Conservation (phyloP, 30 jellyfish, hydroid and myxozoan species). For the Euphysa ruthae region DNA sequence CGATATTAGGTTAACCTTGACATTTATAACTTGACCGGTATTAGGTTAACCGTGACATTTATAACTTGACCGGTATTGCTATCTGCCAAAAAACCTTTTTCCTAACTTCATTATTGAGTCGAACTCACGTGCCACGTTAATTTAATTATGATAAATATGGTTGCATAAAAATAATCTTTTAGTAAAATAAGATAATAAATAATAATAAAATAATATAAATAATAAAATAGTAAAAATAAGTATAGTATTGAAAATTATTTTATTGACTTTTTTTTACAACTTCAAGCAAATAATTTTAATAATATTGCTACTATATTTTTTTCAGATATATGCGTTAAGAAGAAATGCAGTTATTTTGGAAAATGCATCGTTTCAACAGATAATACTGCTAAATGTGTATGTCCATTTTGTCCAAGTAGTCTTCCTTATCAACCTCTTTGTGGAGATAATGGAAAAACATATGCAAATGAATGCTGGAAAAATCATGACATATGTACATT, state of each 20-base stretch:
- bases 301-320: conserved; percentile 39
- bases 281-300: conserved; percentile 28
- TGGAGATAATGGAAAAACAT: conserved; percentile 74
- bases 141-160: too few species aligned
- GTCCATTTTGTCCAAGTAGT: conserved; percentile 59
- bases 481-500: conserved; percentile 45
- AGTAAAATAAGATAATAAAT: too few species aligned
- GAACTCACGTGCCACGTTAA: too few species aligned
- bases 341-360: conserved; percentile 24
- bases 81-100: too few species aligned
- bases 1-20: too few species aligned
- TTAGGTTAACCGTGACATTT: too few species aligned
- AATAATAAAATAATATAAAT: too few species aligned
- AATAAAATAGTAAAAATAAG: too few species aligned
- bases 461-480: conserved; percentile 82
- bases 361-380: conserved; percentile 39
- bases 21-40: too few species aligned
- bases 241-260: not conserved
- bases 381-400: conserved; percentile 50
- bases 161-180: too few species aligned
- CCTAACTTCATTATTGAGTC: too few species aligned
- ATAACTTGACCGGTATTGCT: too few species aligned
- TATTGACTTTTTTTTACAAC: conserved; percentile 31
- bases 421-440: conserved; percentile 49
- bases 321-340: conserved; percentile 55